Base-by-base conservation (phyloP, 2,888 invertebrate species). In the Strigamia maritima region DNA sequence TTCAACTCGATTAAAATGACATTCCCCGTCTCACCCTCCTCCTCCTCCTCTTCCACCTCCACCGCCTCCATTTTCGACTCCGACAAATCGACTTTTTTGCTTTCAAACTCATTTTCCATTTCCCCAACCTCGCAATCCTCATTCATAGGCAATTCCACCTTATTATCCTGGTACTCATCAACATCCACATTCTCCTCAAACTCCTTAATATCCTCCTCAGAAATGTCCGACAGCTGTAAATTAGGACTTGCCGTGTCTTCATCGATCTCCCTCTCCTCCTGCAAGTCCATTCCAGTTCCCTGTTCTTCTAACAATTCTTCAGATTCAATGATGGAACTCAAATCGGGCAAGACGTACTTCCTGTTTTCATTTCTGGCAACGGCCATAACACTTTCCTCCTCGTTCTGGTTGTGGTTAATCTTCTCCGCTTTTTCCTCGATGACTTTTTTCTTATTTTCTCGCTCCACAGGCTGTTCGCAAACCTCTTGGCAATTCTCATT, bases 241-340 rank as follows among this genome's bases (percentile, higher is more conserved):
- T 70, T 70, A 7, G 70, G 70, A 70, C 70, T 70, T 28, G 24
- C 70, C 10, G 35, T 75, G 1, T 16, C 16, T 3, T 40, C 76
- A 0, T 35, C 35, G 0, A 31, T 7, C 0, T 40, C 76, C 2
- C 10, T 16, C 8, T 75, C 35, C 10, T 35, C 35, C 22, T 75
- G 28, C 31, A 35, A 22, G n/a, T 75, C 76, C 35, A 35, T 75
- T 22, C 40, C 76, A 12, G 1, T 35, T 8, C 38, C 76, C 40
- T 35, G 31, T 14, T 75, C 76, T 38, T 75, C 26, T 3, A 70
- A 14, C 28, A 70, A 26, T n/a, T 70, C 70, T n/a, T 70, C 70
- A 12, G 70, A 70, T 28, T 70, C 70, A 14, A 70, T 70, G 28
- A 70, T 70, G 28, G 70, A 70, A n/a, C 70, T 70, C 70, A 70